Conservation (phyloP, 2,797 vertebrate genomes). For the Picus viridis region DNA sequence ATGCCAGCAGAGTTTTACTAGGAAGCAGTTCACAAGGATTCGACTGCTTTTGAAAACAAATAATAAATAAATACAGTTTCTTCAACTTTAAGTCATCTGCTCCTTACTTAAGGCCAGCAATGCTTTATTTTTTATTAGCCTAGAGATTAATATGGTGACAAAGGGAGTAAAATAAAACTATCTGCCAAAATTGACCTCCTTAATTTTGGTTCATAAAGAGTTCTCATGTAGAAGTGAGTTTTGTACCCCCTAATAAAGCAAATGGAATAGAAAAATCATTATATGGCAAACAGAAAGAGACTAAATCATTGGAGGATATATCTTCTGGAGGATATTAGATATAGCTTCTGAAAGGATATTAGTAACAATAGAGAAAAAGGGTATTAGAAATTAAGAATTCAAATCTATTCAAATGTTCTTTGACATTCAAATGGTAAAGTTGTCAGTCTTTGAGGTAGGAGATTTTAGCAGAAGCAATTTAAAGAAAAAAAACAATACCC, state of each 20-base stretch:
- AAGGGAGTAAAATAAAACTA: not conserved
- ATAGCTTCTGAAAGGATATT: constrained; percentile 18
- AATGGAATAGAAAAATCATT: constrained; percentile 21
- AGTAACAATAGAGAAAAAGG: constrained; percentile 29
- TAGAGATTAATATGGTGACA: not conserved
- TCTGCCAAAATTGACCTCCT: not conserved
- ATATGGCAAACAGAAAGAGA: constrained; percentile 24
- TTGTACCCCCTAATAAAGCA: not conserved
- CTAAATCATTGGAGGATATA: constrained; percentile 42
- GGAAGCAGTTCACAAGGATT: not conserved
- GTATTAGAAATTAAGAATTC: constrained; percentile 55
- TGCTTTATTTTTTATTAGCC: not conserved
- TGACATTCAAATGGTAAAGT: constrained; percentile 45
- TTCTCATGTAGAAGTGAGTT: not conserved
- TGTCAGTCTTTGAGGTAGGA: constrained; percentile 35
- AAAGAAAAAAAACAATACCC: constrained; percentile 4
- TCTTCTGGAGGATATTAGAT: too few species aligned
- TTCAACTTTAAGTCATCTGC: not conserved
- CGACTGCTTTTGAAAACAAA: not conserved
- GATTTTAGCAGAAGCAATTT: constrained; percentile 26
- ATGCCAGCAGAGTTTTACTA: not conserved
- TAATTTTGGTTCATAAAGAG: not conserved
- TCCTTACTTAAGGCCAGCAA: not conserved
- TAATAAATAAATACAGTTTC: not conserved
- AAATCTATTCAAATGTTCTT: constrained; percentile 48